Base-by-base conservation (phyloP, 2,888 invertebrate species). In the Trichopria drosophilae region DNA sequence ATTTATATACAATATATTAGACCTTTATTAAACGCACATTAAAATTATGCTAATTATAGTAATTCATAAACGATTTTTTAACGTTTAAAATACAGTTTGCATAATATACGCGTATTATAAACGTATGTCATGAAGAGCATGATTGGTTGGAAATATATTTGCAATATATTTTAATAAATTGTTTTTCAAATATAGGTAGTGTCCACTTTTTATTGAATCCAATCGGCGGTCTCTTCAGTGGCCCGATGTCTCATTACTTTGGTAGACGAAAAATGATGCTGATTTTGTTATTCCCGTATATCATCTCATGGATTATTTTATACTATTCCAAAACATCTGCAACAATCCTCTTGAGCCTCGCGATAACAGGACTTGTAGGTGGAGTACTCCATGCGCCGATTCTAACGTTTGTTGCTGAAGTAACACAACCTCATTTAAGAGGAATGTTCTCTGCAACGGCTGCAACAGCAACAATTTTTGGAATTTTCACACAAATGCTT, bases 321-420 rank as follows among this genome's bases (percentile, higher is more conserved):
- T 78, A 87, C 68, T 87, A 82, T 66, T 79, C 90, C 0, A 79
- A 75, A 7, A 77, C 75, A 46, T 80, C 84, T 1, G 77, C 78
- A 54, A 84, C 86, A 68, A 78, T 90, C 22, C 89, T 89, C 67
- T 72, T 81, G 1, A 87, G 88, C 2, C 76, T 90, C 28, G 81
- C 83, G 57, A 75, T 90, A 50, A 85, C 88, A 4, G 90, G 90
- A 2, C 66, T 90, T 20, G 84, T 85, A 5, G 90, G 90, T 45
- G 90, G 90, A 44, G 76, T 90, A 6, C 78, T 89, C 57, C 90
- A 90, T 76, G 90, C 90, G 51, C 90, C 90, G 15, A 90, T 89
- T 22, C 75, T 90, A 62, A 90, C 90, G 0, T 91, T 90, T 70
- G 89, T 90, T 10, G 89, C 90, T 4, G 90, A 91, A 77, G 84